Conservation (phyloP, 2,113 vertebrate species). For the Dasyprocta punctata region DNA sequence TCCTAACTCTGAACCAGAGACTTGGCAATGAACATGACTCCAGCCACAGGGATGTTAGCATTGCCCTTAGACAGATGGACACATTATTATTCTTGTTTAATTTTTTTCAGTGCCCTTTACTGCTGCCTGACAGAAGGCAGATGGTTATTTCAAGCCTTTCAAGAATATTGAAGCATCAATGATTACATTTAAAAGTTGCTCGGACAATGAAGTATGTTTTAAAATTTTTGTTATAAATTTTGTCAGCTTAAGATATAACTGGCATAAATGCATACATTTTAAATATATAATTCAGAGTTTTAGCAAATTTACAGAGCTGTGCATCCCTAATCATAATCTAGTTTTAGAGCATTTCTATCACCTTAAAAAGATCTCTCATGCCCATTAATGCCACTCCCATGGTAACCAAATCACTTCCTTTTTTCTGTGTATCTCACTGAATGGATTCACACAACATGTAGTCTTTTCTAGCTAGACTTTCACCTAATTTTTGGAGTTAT, state of each 20-base stretch:
- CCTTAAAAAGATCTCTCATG: not conserved
- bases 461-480: not conserved
- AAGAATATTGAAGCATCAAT: not conserved
- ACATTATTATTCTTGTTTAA: not conserved
- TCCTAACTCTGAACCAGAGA: not conserved
- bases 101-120: not conserved
- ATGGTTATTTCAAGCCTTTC: not conserved
- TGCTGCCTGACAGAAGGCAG: not conserved
- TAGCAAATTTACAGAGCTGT: not conserved
- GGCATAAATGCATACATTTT: not conserved
- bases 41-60: not conserved
- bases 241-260: not conserved
- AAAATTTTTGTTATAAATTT: not conserved
- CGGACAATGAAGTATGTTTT: not conserved
- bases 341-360: not conserved
- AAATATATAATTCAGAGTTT: not conserved
- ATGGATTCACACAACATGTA: not conserved
- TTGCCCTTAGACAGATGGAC: not conserved
- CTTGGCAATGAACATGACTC: not conserved
- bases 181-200: not conserved
- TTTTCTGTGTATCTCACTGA: not conserved
- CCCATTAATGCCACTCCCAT: not conserved
- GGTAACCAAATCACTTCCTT: not conserved
- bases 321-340: not conserved
- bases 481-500: not conserved